Evolutionary conservation across 2,888 invertebrate species (phyloP), one percentile per base, ranked within the genome.

Genomic region (Ethmia dodecea): DNA sequence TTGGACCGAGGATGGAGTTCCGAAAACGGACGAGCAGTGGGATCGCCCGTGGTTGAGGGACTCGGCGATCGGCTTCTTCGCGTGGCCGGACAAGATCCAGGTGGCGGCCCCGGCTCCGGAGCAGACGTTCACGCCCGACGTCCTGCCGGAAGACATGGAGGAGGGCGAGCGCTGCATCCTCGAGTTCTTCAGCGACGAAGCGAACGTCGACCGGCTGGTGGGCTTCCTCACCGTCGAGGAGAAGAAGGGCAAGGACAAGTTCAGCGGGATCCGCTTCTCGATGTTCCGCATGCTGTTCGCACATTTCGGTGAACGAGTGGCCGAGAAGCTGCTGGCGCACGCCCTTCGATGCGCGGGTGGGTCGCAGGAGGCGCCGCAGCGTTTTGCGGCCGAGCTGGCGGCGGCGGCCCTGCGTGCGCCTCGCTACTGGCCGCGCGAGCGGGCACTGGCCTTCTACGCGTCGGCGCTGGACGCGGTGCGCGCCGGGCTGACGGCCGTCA

Each of bases 171-270:
- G 74, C 2, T 87, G 89, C 35, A 76, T 96, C 6, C 88, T 86
- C 45, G 86, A 89, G 22, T 93, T 92, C 60, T 94, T 96, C 70
- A 86, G 60, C 0, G 79, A 92, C 47, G 72, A 89, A 8, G 80
- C 84, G 0, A 93, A 92, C 61, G 79, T 97, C 0, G 88, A 91
- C 13, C 90, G 90, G 43, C 79, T 97, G 8, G 86, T 96, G 1
- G 79, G 87, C 8, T 94, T 90, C 70, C 88, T 93, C 40, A 91
- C 94, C 0, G 80, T 95, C 30, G 97, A 97, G 60, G 96, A 95
- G 57, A 93, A 94, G 66, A 96, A 96, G 59, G 94, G 93, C 13
- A 91, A 90, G 40, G 95, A 96, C 60, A 92, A 92, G 62, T 96
- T 96, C 63, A 92, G 89, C 53, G 86, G 88, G 1, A 86, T 88